Evolutionary conservation across 2,888 invertebrate species (phyloP).

Genomic region (Gryllus longicercus): DNA sequence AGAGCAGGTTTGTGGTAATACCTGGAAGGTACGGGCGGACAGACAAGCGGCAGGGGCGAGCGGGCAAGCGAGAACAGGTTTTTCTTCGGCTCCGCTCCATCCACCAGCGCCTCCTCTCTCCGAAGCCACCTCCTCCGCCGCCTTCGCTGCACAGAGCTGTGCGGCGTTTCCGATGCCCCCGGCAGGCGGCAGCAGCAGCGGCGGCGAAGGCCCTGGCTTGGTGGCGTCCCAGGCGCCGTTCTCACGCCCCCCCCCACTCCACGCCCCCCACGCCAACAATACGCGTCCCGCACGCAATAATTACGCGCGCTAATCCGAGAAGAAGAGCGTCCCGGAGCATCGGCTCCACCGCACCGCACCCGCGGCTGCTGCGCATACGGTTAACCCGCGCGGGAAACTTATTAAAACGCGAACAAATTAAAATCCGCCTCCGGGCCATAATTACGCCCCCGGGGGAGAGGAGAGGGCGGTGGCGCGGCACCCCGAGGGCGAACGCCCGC

Average conservation of each 20-base stretch:
- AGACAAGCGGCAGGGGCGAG: background rate
- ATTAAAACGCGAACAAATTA: slow-evolving; percentile 9
- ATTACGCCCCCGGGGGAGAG: background rate
- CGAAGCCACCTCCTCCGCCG: background rate
- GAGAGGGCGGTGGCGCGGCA: background rate
- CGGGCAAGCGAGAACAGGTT: background rate
- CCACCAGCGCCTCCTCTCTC: background rate
- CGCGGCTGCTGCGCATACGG: background rate
- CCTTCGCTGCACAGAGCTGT: background rate
- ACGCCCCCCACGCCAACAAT: background rate
- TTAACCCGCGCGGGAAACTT: background rate
- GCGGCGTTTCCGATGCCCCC: background rate
- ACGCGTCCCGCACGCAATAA: background rate
- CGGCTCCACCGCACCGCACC: background rate
- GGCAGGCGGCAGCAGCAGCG: background rate
- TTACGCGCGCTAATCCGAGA: slow-evolving; percentile 3
- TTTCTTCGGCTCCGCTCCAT: slow-evolving; percentile 17
- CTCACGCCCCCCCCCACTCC: background rate
- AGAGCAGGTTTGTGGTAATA: slow-evolving; percentile 17
- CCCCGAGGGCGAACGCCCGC: background rate
- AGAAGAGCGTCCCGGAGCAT: background rate
- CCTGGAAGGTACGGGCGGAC: background rate
- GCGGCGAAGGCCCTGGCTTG: background rate
- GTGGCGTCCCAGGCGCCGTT: background rate
- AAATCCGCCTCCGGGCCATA: slow-evolving; percentile 5